Evolutionary conservation across 2,797 vertebrate genomes (phyloP), one percentile per base, ranked within the genome.

Genomic region (Enteromius argenteus): DNA sequence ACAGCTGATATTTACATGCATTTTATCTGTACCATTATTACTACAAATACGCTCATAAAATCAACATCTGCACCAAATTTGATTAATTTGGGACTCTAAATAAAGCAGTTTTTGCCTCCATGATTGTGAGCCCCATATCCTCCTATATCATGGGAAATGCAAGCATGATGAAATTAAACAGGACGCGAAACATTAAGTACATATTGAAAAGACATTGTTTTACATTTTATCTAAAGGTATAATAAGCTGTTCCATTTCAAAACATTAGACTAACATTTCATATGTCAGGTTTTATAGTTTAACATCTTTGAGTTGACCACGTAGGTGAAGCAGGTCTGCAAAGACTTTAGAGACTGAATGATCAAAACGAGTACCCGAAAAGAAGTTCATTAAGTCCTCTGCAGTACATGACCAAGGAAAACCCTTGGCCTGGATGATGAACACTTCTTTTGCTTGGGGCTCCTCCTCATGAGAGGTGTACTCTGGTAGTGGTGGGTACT

Each of bases 381-480:
- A 99, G 87, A 99, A 99, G 30, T 92, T 89, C 8, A 97, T 89
- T 21, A 99, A 92, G 3, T 99, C 97, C 62, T 97, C 94, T 42
- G 94, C 88, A 0, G 95, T 94, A 90, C 96, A 98, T 0, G 97
- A 93, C 95, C 96, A 99, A 0, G 96, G 96, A 32, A 99, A 91
- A 10, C 97, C 98, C 88, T 94, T 96, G 0, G 97, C 97, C 3
- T 96, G 94, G 84, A 99, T 69, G 66, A 99, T 94, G 80, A 94
- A 97, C 15, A 98, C 93, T 0, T 93, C 92, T 79, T 95, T 95
- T 84, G 86, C 88, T 67, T 93, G 91, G 0, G 67, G 82, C 1
- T 91, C 91, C 0, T 81, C 4, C 0, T 81, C 4, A 7, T 92
- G 80, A 0, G 62, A 0, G 0, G 91, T 91, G 69, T 96, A 96